A percentile compares a stretch with the other conserved stretches of the same genome.
Evolutionary conservation across 2,113 vertebrate species (phyloP).

Genomic region (Psittacula cyanocephala): DNA sequence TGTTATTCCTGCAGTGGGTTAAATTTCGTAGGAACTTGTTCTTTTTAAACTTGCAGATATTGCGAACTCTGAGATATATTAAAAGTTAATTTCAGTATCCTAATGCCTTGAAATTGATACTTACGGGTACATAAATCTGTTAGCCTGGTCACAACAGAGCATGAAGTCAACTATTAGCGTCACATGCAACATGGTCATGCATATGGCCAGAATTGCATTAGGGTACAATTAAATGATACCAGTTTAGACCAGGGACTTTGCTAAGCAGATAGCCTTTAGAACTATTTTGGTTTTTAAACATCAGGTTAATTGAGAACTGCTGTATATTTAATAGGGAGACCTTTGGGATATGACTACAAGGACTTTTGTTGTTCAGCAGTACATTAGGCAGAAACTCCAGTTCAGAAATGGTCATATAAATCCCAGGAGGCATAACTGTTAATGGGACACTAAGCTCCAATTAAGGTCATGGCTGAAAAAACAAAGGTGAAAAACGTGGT

Average conservation of each 20-base stretch:
- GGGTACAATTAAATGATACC: conserved; percentile 26
- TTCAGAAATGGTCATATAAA: conserved; percentile 78
- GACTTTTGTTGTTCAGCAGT: conserved; percentile 64
- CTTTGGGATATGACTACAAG: conserved; percentile 63
- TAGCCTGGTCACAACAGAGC: conserved; percentile 23
- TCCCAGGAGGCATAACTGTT: conserved; percentile 75
- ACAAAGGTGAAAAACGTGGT: conserved; percentile 71
- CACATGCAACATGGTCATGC: conserved; percentile 50
- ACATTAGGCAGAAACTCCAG: conserved; percentile 74
- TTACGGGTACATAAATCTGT: not conserved
- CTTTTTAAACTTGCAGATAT: not conserved
- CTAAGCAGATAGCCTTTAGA: conserved; percentile 57
- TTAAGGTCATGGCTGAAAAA: conserved; percentile 85
- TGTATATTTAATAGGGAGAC: conserved; percentile 60
- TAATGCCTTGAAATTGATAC: conserved; percentile 30
- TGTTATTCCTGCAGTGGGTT: not conserved
- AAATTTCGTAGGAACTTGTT: not conserved
- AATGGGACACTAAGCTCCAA: conserved; percentile 89
- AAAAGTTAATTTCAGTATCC: conserved; percentile 2
- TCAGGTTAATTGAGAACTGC: conserved; percentile 75
- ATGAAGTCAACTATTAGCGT: conserved; percentile 39
- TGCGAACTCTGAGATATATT: not conserved
- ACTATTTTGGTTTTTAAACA: conserved; percentile 41
- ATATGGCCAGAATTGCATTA: conserved; percentile 51
- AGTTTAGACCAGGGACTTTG: conserved; percentile 41